These are phyloP conservation scores for Porites lutea DNA, from an alignment of 64 coral and sea anemone species.

Conservation along the genomic window DNA sequence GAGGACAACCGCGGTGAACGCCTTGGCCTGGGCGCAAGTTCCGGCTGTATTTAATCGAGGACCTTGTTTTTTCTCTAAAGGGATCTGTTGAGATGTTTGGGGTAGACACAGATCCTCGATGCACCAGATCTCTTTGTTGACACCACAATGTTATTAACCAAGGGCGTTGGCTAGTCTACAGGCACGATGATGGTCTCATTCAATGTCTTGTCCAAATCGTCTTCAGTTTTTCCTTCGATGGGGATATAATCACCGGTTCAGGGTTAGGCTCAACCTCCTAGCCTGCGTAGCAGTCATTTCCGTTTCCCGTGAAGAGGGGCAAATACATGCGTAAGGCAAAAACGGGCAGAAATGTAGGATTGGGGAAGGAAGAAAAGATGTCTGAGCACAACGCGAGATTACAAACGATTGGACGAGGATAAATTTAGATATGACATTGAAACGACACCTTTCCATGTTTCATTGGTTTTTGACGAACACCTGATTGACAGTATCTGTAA, in stretches of 20 bases:
- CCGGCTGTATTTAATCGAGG: too few relatives aligned
- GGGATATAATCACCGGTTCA: not conserved
- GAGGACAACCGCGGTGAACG: too few relatives aligned
- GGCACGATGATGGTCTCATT: slow-evolving; percentile 1
- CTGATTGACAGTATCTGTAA: not conserved
- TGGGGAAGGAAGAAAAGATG: too few relatives aligned
- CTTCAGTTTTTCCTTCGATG: slow-evolving; percentile 21
- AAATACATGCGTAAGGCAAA: too few relatives aligned
- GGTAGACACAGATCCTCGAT: slow-evolving; percentile 43
- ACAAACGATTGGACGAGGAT: too few relatives aligned
- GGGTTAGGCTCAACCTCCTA: not conserved
- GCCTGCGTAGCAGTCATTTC: too few relatives aligned
- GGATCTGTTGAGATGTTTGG: not conserved
- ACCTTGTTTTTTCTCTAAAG: too few relatives aligned
- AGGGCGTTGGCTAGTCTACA: slow-evolving; percentile 42
- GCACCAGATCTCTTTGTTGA: slow-evolving; percentile 38
- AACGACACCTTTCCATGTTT: not conserved
- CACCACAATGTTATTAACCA: slow-evolving; percentile 29
- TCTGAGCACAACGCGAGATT: too few relatives aligned
- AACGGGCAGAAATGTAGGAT: too few relatives aligned
- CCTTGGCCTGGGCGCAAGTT: too few relatives aligned
- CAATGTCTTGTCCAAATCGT: slow-evolving; percentile 21
- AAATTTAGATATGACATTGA: too few relatives aligned
- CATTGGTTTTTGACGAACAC: not conserved
- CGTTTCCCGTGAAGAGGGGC: too few relatives aligned